Conservation (phyloP, 2,888 invertebrate species). For the Limulus polyphemus region DNA sequence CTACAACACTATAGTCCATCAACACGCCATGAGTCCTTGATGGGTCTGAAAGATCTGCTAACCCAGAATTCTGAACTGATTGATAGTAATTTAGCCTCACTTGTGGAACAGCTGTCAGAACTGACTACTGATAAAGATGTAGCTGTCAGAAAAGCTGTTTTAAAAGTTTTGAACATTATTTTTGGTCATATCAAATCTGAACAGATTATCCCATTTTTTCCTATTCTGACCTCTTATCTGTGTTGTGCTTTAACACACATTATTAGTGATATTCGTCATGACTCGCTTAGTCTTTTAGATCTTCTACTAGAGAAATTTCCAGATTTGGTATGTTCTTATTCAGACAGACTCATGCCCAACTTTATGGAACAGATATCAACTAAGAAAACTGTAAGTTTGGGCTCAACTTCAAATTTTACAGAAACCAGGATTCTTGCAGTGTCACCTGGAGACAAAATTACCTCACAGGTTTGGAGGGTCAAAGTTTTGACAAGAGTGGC, state of each 20-base stretch:
- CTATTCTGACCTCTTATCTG: slow-evolving; percentile 61
- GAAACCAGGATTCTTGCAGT: background rate
- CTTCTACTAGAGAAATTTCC: slow-evolving; percentile 56
- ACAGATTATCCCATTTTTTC: slow-evolving; percentile 58
- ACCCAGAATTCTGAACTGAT: slow-evolving; percentile 41
- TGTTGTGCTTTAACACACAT: slow-evolving; percentile 85
- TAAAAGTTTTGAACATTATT: background rate
- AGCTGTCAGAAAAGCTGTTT: background rate
- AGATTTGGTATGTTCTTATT: slow-evolving; percentile 50
- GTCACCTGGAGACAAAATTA: background rate
- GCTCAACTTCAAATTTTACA: background rate
- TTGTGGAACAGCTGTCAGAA: slow-evolving; percentile 55
- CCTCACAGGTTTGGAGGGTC: background rate
- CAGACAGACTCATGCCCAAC: slow-evolving; percentile 58
- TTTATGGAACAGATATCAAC: slow-evolving; percentile 73
- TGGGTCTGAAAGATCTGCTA: slow-evolving; percentile 45
- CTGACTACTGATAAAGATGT: slow-evolving; percentile 33
- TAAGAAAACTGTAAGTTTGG: background rate
- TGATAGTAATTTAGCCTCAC: slow-evolving; percentile 48
- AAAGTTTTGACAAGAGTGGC: background rate
- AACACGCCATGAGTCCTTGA: slow-evolving; percentile 49
- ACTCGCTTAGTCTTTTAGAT: slow-evolving; percentile 65
- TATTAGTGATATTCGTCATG: slow-evolving; percentile 62
- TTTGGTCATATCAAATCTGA: slow-evolving; percentile 38
- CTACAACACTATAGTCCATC: slow-evolving; percentile 61